Conservation (phyloP, 1,140 invertebrate species). For the Danaus melanippus region DNA sequence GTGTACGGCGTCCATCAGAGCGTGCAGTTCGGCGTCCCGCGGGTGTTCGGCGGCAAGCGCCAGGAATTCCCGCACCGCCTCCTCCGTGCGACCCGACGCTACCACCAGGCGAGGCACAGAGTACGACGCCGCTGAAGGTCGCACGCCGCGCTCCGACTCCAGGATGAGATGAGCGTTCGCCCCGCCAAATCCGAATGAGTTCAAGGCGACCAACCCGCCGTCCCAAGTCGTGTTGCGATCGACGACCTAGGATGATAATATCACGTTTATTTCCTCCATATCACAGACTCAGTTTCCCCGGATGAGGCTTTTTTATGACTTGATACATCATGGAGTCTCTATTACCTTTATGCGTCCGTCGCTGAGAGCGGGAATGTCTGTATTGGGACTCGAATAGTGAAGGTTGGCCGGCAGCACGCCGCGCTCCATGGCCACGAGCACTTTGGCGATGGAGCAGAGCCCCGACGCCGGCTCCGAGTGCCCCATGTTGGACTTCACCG, state of each 20-base stretch:
- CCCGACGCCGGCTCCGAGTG: conserved; percentile 96
- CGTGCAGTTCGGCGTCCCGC: conserved; percentile 83
- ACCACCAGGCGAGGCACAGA: conserved; percentile 80
- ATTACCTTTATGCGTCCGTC: conserved; percentile 87
- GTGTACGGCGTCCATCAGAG: conserved; percentile 83
- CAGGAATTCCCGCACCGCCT: conserved; percentile 81
- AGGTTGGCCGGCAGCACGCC: conserved; percentile 91
- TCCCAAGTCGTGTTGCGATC: conserved; percentile 84
- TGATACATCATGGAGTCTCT: too few relatives aligned
- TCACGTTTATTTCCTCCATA: not conserved
- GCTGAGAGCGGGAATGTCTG: conserved; percentile 87
- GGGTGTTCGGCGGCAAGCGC: conserved; percentile 74
- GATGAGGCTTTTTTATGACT: too few relatives aligned
- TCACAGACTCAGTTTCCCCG: too few relatives aligned
- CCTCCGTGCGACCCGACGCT: conserved; percentile 88
- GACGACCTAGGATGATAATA: conserved; percentile 76
- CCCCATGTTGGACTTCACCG: conserved; percentile 98
- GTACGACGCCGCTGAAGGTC: conserved; percentile 45
- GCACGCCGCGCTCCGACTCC: conserved; percentile 74
- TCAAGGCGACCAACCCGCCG: conserved; percentile 89
- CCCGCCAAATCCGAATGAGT: conserved; percentile 98
- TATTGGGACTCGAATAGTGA: conserved; percentile 90
- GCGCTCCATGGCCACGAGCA: conserved; percentile 92
- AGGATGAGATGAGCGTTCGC: conserved; percentile 95
- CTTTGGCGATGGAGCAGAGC: conserved; percentile 90